Conservation (phyloP, 2,113 vertebrate species). For the Cephalopholis sonnerati region DNA sequence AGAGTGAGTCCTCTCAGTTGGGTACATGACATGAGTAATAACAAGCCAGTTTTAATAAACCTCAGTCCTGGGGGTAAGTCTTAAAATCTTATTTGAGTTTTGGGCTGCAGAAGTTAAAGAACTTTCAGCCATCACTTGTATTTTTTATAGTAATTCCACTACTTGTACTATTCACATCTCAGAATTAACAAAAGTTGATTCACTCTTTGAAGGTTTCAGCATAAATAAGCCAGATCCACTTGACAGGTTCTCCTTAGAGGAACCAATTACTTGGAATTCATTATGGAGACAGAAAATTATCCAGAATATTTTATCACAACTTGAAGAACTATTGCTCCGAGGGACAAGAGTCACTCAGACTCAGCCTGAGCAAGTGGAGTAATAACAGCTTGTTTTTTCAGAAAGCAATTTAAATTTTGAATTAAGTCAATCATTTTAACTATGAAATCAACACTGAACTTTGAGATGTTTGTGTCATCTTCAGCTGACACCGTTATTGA, state of each 20-base stretch:
- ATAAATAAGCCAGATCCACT: conserved; percentile 32
- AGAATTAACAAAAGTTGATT: conserved; percentile 49
- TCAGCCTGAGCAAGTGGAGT: neutral
- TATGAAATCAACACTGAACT: neutral
- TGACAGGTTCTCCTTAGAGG: conserved; percentile 55
- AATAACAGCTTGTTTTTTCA: neutral
- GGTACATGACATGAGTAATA: conserved; percentile 33
- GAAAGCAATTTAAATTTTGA: neutral
- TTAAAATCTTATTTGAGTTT: conserved; percentile 1
- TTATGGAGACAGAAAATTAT: conserved; percentile 35
- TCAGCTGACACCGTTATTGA: neutral
- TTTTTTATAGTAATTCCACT: neutral
- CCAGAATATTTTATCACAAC: conserved; percentile 52
- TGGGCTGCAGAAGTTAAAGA: neutral
- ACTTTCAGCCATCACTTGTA: conserved; percentile 3
- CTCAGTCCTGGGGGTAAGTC: neutral
- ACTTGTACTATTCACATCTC: neutral
- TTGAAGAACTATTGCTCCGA: conserved; percentile 27
- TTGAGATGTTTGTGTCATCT: neutral
- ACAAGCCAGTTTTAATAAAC: conserved; percentile 40
- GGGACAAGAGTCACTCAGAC: conserved; percentile 29
- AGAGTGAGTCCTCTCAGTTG: neutral
- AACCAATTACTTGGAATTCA: conserved; percentile 62
- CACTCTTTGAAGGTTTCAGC: conserved; percentile 43
- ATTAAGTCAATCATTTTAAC: neutral